phyloP scores from a whole-genome alignment of 2,888 invertebrate genomes.

The Harmothoe impar region DNA sequence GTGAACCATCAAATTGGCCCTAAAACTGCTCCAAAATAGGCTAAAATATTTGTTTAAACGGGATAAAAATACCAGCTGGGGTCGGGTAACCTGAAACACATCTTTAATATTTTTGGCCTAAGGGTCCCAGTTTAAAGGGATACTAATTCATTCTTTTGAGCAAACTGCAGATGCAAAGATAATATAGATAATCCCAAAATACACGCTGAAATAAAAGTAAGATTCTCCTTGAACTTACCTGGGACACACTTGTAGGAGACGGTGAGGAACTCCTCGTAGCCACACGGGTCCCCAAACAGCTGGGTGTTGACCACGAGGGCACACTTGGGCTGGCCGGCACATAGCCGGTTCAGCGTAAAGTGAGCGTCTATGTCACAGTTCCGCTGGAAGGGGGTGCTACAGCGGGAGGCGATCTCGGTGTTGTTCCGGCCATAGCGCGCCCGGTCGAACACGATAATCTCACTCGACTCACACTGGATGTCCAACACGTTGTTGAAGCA shows the following conservation, averaged over 20 bases:
- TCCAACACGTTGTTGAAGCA: constrained; percentile 69
- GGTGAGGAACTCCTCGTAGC: constrained; percentile 71
- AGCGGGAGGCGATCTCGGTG: constrained; percentile 68
- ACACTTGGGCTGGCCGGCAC: constrained; percentile 69
- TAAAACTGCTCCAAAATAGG: too few relatives aligned
- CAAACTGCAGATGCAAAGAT: too few relatives aligned
- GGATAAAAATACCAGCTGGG: too few relatives aligned
- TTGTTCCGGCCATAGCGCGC: constrained; percentile 70
- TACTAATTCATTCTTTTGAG: too few relatives aligned
- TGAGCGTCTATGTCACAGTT: constrained; percentile 71
- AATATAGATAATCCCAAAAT: too few relatives aligned
- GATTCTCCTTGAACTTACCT: constrained; percentile 65
- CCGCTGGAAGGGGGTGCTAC: constrained; percentile 66
- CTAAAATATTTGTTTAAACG: too few relatives aligned
- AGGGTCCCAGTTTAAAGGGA: too few relatives aligned
- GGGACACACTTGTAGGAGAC: constrained; percentile 70
- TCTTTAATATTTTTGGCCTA: too few relatives aligned
- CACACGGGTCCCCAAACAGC: constrained; percentile 71
- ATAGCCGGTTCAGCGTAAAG: constrained; percentile 69
- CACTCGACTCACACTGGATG: constrained; percentile 62
- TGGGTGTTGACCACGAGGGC: constrained; percentile 69
- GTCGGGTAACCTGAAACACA: too few relatives aligned
- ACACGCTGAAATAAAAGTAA: too few relatives aligned
- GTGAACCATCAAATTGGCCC: too few relatives aligned
- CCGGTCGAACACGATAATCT: constrained; percentile 68